phyloP scores from a whole-genome alignment of 2,888 invertebrate genomes.

The Mesorhabditis sp. region DNA sequence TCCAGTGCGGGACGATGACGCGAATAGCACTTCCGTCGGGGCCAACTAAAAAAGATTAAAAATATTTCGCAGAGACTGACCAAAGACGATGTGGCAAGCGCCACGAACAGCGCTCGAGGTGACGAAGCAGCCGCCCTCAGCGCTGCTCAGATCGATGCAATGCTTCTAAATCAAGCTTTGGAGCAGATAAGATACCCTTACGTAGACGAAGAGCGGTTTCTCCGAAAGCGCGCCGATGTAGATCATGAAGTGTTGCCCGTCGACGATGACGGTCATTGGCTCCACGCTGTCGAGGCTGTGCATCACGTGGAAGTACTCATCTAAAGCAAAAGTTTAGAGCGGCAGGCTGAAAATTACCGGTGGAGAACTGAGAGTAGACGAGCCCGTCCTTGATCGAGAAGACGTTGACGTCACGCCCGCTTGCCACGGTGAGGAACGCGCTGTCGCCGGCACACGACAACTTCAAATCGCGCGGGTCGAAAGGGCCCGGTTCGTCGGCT shows the following conservation, averaged over 20 bases:
- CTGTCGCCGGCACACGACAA: neutral
- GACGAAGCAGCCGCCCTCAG: conserved; percentile 4
- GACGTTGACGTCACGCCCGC: neutral
- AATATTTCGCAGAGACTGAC: neutral
- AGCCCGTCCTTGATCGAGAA: neutral
- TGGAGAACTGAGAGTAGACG: neutral
- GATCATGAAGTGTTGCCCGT: neutral
- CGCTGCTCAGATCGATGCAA: neutral
- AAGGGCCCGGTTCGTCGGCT: no score
- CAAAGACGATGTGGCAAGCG: neutral
- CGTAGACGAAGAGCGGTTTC: neutral
- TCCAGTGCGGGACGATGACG: neutral
- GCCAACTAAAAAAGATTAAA: neutral
- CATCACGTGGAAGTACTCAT: neutral
- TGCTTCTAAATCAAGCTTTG: neutral
- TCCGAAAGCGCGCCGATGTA: neutral
- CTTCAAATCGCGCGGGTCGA: neutral
- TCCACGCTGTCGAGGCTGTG: neutral
- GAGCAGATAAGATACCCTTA: neutral
- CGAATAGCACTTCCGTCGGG: neutral
- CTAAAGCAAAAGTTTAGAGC: neutral
- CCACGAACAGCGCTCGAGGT: neutral
- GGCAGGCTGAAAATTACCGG: neutral
- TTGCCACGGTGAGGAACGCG: neutral
- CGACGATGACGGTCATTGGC: neutral